phyloP scores from a whole-genome alignment of 2,113 vertebrate genomes.

The Lanius ludovicianus region DNA sequence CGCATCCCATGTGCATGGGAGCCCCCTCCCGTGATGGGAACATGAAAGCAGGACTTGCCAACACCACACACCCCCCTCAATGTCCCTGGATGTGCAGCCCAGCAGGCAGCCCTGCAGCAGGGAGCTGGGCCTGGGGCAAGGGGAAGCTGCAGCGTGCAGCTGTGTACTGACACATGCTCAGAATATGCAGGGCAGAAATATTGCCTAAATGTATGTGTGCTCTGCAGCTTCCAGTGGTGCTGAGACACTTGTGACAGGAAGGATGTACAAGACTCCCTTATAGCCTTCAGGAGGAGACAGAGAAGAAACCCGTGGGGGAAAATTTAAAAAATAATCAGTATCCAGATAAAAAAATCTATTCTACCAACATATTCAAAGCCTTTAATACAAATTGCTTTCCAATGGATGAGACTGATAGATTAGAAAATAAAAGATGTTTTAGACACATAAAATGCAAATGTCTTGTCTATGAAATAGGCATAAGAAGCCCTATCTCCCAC shows the following conservation, averaged over 20 bases:
- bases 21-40: accelerated
- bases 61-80: accelerated
- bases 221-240: neutral
- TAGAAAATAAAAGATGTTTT: neutral
- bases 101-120: neutral
- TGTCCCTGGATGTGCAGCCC: neutral
- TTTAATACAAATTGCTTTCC: neutral
- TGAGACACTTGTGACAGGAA: neutral
- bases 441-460: neutral
- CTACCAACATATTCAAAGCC: neutral
- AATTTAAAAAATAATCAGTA: neutral
- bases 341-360: neutral
- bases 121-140: neutral
- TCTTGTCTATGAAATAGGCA: neutral
- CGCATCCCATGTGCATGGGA: accelerated
- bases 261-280: neutral
- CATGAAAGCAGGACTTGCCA: neutral
- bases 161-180: accelerated
- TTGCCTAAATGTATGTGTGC: neutral
- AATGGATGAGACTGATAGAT: neutral
- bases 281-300: neutral
- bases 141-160: neutral
- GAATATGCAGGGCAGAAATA: neutral
- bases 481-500: neutral
- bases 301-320: neutral